Evolutionary conservation across 92 coral and sea anemone species (phyloP), one percentile per base, ranked within the genome.

Genomic region (Bergia puertoricense): DNA sequence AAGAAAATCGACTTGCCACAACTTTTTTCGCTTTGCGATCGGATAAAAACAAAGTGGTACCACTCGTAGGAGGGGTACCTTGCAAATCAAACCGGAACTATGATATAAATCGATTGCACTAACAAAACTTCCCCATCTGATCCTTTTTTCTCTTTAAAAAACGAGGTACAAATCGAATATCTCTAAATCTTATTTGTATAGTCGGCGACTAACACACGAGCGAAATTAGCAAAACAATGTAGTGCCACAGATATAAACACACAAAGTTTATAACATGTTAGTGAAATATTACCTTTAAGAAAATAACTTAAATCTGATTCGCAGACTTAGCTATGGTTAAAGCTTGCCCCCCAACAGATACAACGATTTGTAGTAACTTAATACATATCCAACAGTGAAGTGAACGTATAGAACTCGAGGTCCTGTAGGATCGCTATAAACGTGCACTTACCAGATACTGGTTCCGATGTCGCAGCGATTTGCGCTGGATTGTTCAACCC

Each of bases 401-500:
- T 43, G 48, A 42, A 83, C 40, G 74, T 9, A 2, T 0, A 16
- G 10, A n/a, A 30, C 30, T 30, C 30, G 30, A 5, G 65, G 42
- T 18, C 8, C 54, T 38, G 30, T 20, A 76, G 68, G 41, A 30
- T 54, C 59, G 16, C 3, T 46, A 54, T 59, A 39, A 11, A 59
- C 1, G 42, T 5, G 15, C 16, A 83, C 89, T 81, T 66, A 50
- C 59, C 81, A 37, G 77, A 69, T 15, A 59, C 48, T 54, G 85
- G 73, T 80, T 91, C 93, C 30, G 94, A 68, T 1, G 86, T 38
- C 66, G 89, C 79, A 6, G 94, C 82, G 69, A 88, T 92, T 36
- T 85, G 93, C 11, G 89, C 56, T 6, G 99, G 94, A 74, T 88
- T 93, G 40, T 97, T 95, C 67, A 97, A 88, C 37, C 96, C 98